Evolutionary conservation across 2,113 vertebrate species (phyloP).

Genomic region (Nyctibius bracteatus): DNA sequence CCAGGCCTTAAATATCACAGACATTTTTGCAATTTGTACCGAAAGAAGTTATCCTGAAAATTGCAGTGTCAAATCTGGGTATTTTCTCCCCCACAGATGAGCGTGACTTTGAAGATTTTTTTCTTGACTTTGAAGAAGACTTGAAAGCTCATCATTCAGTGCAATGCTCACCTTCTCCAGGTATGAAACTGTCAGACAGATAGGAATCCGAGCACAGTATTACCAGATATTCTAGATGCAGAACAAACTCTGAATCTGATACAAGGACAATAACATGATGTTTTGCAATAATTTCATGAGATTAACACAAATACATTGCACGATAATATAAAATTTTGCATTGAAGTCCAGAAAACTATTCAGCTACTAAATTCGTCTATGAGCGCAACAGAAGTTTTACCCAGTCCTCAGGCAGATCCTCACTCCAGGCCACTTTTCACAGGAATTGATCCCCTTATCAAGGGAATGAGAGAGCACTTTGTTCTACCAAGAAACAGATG

Average conservation of each 20-base stretch:
- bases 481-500: background rate
- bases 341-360: background rate
- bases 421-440: background rate
- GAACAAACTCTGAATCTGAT: background rate
- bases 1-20: background rate
- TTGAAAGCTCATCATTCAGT: constrained; percentile 82
- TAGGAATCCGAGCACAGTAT: background rate
- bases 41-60: background rate
- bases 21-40: background rate
- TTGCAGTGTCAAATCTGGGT: background rate
- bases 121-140: constrained; percentile 88
- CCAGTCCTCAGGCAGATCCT: background rate
- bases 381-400: background rate
- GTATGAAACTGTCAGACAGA: constrained; percentile 59
- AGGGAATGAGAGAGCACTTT: background rate
- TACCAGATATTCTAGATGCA: background rate
- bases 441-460: background rate
- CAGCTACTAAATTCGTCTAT: background rate
- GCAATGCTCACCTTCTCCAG: constrained; percentile 89
- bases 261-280: background rate
- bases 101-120: constrained; percentile 86
- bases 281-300: background rate
- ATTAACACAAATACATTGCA: background rate
- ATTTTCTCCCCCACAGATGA: constrained; percentile 74
- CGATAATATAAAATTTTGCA: background rate